These are phyloP conservation scores for Yponomeuta malinellus DNA, from an alignment of 2,888 invertebrate species.

Conservation along the genomic window DNA sequence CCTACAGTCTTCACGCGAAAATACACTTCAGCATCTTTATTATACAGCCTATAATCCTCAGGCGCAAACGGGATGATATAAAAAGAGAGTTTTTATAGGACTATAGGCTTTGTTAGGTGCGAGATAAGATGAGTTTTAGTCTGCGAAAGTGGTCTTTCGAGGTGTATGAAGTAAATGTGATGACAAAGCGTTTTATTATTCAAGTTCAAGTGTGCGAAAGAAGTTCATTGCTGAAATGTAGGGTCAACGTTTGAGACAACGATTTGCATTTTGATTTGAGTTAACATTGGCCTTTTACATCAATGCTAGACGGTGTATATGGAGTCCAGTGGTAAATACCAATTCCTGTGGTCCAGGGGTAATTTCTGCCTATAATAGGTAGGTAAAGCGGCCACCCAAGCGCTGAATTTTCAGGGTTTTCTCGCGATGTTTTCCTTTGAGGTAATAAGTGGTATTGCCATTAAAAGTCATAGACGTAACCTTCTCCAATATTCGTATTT, in stretches of 20 bases:
- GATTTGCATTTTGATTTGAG: neutral
- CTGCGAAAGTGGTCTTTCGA: neutral
- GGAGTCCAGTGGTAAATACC: too few relatives aligned
- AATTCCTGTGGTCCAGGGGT: too few relatives aligned
- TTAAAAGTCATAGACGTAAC: too few relatives aligned
- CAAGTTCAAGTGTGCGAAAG: slow-evolving; percentile 34
- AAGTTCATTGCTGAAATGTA: slow-evolving; percentile 20
- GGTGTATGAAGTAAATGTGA: neutral
- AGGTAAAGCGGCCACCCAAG: too few relatives aligned
- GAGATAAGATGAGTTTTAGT: neutral
- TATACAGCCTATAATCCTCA: neutral
- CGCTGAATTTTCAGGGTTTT: too few relatives aligned
- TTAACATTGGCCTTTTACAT: too few relatives aligned
- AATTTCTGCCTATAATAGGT: too few relatives aligned
- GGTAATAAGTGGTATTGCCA: too few relatives aligned
- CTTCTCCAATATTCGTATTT: too few relatives aligned
- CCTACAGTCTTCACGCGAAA: slow-evolving; percentile 21
- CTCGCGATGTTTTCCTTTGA: too few relatives aligned
- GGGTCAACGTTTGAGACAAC: neutral
- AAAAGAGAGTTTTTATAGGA: slow-evolving; percentile 4
- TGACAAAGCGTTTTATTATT: slow-evolving; percentile 23
- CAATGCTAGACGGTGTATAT: too few relatives aligned
- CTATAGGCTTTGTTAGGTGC: slow-evolving; percentile 7
- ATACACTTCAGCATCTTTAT: neutral
- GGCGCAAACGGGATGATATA: slow-evolving; percentile 5